Percentiles rank a stretch among this genome's conserved stretches.
These are phyloP conservation scores for Paracentrotus lividus DNA, from an alignment of 53 echinoderm and acorn worm species.

Conservation along the genomic window DNA sequence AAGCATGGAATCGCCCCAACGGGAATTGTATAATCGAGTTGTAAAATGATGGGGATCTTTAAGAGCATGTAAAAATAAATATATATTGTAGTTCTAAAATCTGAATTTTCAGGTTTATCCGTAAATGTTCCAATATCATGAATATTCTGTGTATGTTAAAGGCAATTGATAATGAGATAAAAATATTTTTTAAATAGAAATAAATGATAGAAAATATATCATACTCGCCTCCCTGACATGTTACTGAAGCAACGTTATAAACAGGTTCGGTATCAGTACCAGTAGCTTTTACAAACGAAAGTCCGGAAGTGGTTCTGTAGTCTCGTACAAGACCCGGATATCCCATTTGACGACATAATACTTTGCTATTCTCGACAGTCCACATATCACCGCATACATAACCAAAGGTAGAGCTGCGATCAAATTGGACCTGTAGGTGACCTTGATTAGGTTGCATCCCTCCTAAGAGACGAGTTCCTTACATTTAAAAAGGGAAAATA, in stretches of 20 bases:
- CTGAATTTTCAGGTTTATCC: too few species aligned
- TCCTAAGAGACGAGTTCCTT: not conserved
- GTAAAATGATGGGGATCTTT: too few species aligned
- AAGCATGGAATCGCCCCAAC: too few species aligned
- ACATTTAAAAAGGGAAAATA: not conserved
- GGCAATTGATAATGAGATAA: too few species aligned
- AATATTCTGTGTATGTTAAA: too few species aligned
- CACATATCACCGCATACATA: slow-evolving; percentile 28
- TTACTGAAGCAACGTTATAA: slow-evolving; percentile 15
- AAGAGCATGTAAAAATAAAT: too few species aligned
- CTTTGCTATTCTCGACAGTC: slow-evolving; percentile 40
- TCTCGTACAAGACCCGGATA: slow-evolving; percentile 54
- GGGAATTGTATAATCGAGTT: too few species aligned
- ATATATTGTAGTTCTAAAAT: too few species aligned
- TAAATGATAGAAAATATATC: too few species aligned
- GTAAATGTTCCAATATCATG: too few species aligned
- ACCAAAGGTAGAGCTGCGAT: not conserved
- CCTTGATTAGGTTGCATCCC: slow-evolving; percentile 42
- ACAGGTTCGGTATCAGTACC: not conserved
- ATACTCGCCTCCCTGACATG: slow-evolving; percentile 23
- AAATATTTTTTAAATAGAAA: too few species aligned
- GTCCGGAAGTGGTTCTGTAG: slow-evolving; percentile 4
- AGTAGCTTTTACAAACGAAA: not conserved
- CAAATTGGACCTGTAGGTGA: not conserved
- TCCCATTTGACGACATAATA: slow-evolving; percentile 49